A percentile compares a stretch with the other conserved stretches of the same genome.
phyloP scores from a whole-genome alignment of 2,888 invertebrate genomes.

The Orthosia gothica region DNA sequence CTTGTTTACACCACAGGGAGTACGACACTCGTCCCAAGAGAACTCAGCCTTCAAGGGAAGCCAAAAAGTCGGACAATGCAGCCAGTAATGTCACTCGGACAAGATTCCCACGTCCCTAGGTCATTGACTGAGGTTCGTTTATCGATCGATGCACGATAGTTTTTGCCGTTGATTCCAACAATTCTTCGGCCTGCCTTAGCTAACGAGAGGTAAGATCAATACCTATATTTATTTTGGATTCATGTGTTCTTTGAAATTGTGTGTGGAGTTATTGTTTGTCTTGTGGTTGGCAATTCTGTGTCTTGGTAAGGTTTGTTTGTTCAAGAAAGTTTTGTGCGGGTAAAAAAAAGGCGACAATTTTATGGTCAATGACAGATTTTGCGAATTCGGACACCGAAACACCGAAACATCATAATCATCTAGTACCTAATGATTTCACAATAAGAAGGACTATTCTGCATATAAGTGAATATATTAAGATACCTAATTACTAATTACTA shows the following conservation, averaged over 20 bases:
- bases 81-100: slow-evolving; percentile 77
- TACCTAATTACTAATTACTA: slow-evolving; percentile 3
- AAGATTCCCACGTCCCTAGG: slow-evolving; percentile 88
- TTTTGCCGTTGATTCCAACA: slow-evolving; percentile 82
- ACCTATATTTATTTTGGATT: slow-evolving; percentile 37
- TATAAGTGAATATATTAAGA: too few species aligned
- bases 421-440: too few species aligned
- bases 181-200: slow-evolving; percentile 77
- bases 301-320: neutral
- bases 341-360: neutral
- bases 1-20: slow-evolving; percentile 42
- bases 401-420: too few species aligned
- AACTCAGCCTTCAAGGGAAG: slow-evolving; percentile 43
- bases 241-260: slow-evolving; percentile 38
- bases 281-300: neutral
- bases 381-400: too few species aligned
- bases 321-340: neutral
- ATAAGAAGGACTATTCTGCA: too few species aligned
- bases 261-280: neutral
- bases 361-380: neutral
- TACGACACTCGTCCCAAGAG: slow-evolving; percentile 20
- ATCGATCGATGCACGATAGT: slow-evolving; percentile 81
- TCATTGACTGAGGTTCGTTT: slow-evolving; percentile 81
- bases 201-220: slow-evolving; percentile 77
- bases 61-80: slow-evolving; percentile 62